Percentiles rank a stretch among this genome's conserved stretches.
Evolutionary conservation across 2,888 invertebrate species (phyloP).

Genomic region (Nezara viridula): DNA sequence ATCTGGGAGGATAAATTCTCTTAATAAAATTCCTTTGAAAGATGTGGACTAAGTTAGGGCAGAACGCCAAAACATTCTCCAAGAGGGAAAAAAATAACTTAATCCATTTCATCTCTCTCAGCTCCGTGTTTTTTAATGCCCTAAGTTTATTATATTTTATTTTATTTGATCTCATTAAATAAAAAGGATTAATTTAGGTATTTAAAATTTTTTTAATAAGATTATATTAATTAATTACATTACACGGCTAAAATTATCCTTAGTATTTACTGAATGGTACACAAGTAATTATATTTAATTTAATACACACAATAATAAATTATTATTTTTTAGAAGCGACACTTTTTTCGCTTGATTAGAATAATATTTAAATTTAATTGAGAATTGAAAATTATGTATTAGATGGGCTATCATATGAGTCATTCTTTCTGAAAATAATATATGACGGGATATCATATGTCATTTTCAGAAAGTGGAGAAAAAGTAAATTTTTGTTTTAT

Average conservation of each 20-base stretch:
- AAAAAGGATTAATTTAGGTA: neutral
- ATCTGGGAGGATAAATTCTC: conserved; percentile 14
- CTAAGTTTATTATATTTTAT: neutral
- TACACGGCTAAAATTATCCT: neutral
- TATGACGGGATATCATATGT: too few relatives aligned
- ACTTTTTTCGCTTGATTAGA: too few relatives aligned
- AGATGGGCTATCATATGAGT: too few relatives aligned
- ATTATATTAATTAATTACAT: neutral
- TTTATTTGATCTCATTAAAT: neutral
- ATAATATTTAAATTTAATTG: too few relatives aligned
- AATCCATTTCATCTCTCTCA: conserved; percentile 28
- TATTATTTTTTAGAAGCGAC: too few relatives aligned
- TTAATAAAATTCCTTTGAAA: conserved; percentile 41
- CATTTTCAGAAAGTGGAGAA: too few relatives aligned
- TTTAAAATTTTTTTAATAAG: neutral
- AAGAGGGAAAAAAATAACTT: conserved; percentile 2
- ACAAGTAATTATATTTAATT: neutral
- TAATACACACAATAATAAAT: too few relatives aligned
- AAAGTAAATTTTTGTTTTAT: too few relatives aligned
- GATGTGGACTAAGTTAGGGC: conserved; percentile 43
- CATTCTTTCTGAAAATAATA: too few relatives aligned
- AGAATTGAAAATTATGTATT: too few relatives aligned
- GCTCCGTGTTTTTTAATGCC: neutral
- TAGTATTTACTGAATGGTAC: neutral
- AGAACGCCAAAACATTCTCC: conserved; percentile 21